Percentiles rank a stretch among this genome's conserved stretches.
Conservation (phyloP, 2,888 invertebrate species). For the Spialia ferax region DNA sequence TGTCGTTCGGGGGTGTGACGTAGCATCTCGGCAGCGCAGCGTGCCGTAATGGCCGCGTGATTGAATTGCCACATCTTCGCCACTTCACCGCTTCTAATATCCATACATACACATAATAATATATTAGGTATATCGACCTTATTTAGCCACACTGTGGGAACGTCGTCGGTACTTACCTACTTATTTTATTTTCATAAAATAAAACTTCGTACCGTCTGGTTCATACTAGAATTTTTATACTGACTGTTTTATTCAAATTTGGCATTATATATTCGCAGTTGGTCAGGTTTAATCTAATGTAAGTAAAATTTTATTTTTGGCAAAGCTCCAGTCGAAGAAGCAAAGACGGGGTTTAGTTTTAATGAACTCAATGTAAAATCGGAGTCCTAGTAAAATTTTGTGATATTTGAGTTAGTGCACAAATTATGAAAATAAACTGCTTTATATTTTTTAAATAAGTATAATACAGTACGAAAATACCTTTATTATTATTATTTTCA, state of each 20-base stretch:
- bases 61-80: conserved; percentile 75
- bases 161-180: too few relatives aligned
- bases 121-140: too few relatives aligned
- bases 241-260: not conserved
- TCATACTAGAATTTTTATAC: not conserved
- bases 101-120: too few relatives aligned
- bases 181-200: not conserved
- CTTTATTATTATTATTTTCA: too few relatives aligned
- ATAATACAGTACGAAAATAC: too few relatives aligned
- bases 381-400: not conserved
- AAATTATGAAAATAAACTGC: too few relatives aligned
- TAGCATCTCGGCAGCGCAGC: too few relatives aligned
- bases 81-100: conserved; percentile 69
- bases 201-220: not conserved
- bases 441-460: too few relatives aligned
- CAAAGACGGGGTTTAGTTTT: not conserved
- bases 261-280: conserved; percentile 12
- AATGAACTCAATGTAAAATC: not conserved
- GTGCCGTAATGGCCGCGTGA: conserved; percentile 71
- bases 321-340: conserved; percentile 18
- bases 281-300: conserved; percentile 5
- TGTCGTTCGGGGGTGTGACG: conserved; percentile 52
- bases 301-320: conserved; percentile 14
- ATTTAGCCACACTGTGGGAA: too few relatives aligned
- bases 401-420: too few relatives aligned